Percentiles rank a stretch among this genome's conserved stretches.
Conservation (phyloP, 1,140 invertebrate genomes). For the Pectinophora gossypiella region DNA sequence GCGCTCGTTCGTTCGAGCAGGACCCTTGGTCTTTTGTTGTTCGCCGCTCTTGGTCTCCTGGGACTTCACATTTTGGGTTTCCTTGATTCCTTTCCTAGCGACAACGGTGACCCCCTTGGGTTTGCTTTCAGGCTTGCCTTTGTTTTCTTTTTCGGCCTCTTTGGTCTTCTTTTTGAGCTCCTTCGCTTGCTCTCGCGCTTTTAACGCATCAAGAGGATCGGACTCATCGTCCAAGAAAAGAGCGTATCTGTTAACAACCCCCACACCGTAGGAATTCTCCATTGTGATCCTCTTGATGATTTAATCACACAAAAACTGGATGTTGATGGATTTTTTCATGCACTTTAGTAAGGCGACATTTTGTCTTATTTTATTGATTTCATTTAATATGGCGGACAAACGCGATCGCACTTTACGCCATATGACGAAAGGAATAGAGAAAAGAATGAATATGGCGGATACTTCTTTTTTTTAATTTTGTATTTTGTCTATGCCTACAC, state of each 20-base stretch:
- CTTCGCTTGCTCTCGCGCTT: constrained; percentile 86
- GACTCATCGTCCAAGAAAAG: constrained; percentile 91
- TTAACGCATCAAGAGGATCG: constrained; percentile 92
- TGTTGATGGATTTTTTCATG: constrained; percentile 71
- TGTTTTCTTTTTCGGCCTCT: constrained; percentile 91
- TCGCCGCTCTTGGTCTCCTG: constrained; percentile 81
- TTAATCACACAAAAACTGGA: constrained; percentile 72
- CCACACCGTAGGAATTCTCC: constrained; percentile 95
- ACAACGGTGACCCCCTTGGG: constrained; percentile 74
- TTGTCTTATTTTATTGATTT: constrained; percentile 76
- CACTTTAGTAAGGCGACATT: constrained; percentile 72
- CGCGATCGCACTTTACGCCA: constrained; percentile 69
- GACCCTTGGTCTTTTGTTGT: constrained; percentile 73
- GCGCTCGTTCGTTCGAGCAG: constrained; percentile 52
- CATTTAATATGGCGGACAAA: constrained; percentile 75
- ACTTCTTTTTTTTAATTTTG: constrained; percentile 19
- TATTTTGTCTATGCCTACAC: constrained; percentile 16
- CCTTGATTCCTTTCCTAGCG: constrained; percentile 80
- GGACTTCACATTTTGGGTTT: constrained; percentile 80
- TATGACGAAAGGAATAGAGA: constrained; percentile 74
- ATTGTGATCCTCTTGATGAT: constrained; percentile 79
- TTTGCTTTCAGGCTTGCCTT: constrained; percentile 79
- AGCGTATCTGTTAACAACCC: constrained; percentile 93
- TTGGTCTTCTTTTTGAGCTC: constrained; percentile 89
- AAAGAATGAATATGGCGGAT: constrained; percentile 63